Evolutionary conservation across 2,888 invertebrate species (phyloP), one percentile per base, ranked within the genome.

Genomic region (Drosophila algonquin): DNA sequence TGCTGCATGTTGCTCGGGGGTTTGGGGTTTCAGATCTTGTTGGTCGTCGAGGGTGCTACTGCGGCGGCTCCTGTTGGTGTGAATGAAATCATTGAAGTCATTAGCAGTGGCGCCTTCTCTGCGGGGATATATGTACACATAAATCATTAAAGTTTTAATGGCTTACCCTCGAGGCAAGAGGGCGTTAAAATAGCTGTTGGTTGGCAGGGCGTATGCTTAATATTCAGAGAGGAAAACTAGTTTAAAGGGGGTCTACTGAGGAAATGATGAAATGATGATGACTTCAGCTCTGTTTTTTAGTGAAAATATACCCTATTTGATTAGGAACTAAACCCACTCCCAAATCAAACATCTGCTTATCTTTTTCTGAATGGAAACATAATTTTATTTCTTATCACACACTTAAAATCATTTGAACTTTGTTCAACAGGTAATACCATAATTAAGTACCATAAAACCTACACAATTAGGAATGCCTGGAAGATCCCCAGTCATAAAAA

Each of bases 61-160:
- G 14, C 24, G 9, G 9, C 44, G 24, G 18, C 30, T 61, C 12
- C 32, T 24, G 32, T 6, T 67, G 56, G 56, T 57, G 67, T 40
- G 16, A 69, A 53, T 53, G 32, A 69, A 69, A 47, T 48, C 12
- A 48, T 69, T 69, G n/a, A 58, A 53, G 53, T 58, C 58, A 68
- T 68, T 69, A 69, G 69, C 58, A 57, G 52, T 68, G n/a, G 24
- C 24, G 44, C 12, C 45, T 67, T 30, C 16, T 50, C 30, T 50
- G 67, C 24, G 24, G 24, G 24, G 6, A 14, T 30, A 56, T 21
- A 48, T 30, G 50, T 16, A 48, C 18, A 14, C 18, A 69, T 69
- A 69, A 69, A 50, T 69, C 69, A 58, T 53, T 61, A 1, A 47
- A 59, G 46, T 56, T 61, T 52, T 53, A 52, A 70, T 67, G 35